A percentile compares a stretch with the other conserved stretches of the same genome.
These are phyloP conservation scores for Eilema sororculum DNA, from an alignment of 2,888 invertebrate species.

Conservation along the genomic window DNA sequence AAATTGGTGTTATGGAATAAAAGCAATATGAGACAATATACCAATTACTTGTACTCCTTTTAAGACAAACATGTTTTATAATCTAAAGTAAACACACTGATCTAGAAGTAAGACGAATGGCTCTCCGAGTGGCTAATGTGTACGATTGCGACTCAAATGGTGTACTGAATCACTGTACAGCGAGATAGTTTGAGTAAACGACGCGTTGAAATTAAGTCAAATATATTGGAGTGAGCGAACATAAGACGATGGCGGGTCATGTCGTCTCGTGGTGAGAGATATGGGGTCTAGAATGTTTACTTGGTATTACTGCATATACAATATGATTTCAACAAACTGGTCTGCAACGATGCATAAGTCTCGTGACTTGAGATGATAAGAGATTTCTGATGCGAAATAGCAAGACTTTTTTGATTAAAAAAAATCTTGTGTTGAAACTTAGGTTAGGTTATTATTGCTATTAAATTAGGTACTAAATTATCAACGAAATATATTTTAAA, in stretches of 20 bases:
- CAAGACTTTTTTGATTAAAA: too few relatives aligned
- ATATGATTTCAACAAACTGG: neutral
- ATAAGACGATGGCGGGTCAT: conserved; percentile 15
- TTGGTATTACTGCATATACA: neutral
- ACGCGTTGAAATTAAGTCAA: conserved; percentile 42
- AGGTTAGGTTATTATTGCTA: neutral
- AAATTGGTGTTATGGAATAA: too few relatives aligned
- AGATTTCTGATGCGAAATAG: neutral
- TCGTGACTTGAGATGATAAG: neutral
- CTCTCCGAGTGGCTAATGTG: conserved; percentile 36
- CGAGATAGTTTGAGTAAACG: conserved; percentile 44
- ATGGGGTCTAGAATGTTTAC: neutral
- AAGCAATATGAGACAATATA: neutral
- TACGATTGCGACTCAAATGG: conserved; percentile 48
- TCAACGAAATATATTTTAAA: neutral
- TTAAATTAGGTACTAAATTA: neutral
- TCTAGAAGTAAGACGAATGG: conserved; percentile 37
- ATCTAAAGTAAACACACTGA: conserved; percentile 30
- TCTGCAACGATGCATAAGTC: too few relatives aligned
- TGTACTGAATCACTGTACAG: conserved; percentile 45
- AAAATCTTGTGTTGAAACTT: neutral
- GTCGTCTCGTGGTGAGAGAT: neutral
- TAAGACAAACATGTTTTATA: conserved; percentile 3
- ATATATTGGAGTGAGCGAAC: conserved; percentile 22
- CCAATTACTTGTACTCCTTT: neutral